Conservation (phyloP, 2,113 vertebrate genomes). For the Diadophis punctatus region DNA sequence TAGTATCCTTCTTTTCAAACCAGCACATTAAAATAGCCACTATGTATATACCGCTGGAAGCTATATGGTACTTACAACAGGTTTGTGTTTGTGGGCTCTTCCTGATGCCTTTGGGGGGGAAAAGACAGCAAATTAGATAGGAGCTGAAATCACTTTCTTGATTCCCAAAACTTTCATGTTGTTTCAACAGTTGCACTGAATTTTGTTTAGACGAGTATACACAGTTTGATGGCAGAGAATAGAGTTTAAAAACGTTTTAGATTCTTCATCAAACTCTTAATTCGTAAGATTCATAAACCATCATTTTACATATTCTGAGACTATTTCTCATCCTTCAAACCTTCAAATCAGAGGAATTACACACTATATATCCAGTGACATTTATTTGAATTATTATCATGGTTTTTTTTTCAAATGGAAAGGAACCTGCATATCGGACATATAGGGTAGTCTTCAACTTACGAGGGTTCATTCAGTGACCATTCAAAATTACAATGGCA, state of each 20-base stretch:
- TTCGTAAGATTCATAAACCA: neutral
- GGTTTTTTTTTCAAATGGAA: neutral
- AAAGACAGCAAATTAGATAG: neutral
- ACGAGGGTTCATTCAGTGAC: neutral
- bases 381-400: neutral
- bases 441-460: neutral
- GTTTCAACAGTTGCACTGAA: neutral
- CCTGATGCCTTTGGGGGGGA: constrained; percentile 74
- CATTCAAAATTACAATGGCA: neutral
- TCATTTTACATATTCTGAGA: neutral
- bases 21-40: neutral
- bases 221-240: neutral
- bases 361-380: neutral
- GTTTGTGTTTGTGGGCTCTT: constrained; percentile 72
- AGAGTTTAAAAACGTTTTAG: neutral
- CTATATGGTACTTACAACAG: constrained; percentile 71
- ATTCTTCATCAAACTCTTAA: neutral
- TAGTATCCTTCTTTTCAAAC: neutral
- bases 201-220: neutral
- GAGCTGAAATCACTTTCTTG: neutral
- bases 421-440: neutral
- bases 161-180: neutral
- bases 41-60: neutral
- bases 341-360: neutral
- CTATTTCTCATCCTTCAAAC: neutral